phyloP scores from a whole-genome alignment of 2,888 invertebrate species.

The Conchocele bisecta region DNA sequence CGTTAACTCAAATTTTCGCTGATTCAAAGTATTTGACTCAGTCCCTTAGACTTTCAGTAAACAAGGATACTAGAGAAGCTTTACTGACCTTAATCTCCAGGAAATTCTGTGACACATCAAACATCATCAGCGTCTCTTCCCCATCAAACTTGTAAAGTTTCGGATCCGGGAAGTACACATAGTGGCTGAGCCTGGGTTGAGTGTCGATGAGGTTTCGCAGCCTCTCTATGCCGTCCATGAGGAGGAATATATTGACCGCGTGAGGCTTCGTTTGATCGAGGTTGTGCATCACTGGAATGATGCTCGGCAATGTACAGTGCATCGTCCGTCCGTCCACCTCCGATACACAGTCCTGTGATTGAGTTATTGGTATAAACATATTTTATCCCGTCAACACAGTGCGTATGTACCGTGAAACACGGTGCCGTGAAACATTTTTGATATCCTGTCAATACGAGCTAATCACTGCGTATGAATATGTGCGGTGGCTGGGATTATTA shows the following conservation, averaged over 20 bases:
- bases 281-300: conserved; percentile 46
- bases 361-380: too few relatives aligned
- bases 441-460: too few relatives aligned
- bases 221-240: conserved; percentile 79
- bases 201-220: conserved; percentile 46
- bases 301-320: conserved; percentile 74
- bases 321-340: conserved; percentile 61
- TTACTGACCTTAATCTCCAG: conserved; percentile 73
- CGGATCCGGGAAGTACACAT: conserved; percentile 80
- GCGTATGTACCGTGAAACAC: too few relatives aligned
- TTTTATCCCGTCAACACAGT: too few relatives aligned
- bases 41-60: neutral
- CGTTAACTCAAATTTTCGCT: too few relatives aligned
- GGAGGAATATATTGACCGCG: conserved; percentile 69
- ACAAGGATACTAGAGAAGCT: too few relatives aligned
- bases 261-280: conserved; percentile 55
- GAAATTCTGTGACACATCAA: conserved; percentile 63
- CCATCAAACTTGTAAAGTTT: conserved; percentile 64
- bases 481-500: too few relatives aligned
- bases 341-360: conserved; percentile 59
- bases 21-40: too few relatives aligned
- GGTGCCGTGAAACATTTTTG: too few relatives aligned
- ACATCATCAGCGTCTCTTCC: conserved; percentile 53
- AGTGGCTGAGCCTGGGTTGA: conserved; percentile 58
- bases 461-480: too few relatives aligned